Base-by-base conservation (phyloP, 2,797 vertebrate genomes). In the Otus scops region DNA sequence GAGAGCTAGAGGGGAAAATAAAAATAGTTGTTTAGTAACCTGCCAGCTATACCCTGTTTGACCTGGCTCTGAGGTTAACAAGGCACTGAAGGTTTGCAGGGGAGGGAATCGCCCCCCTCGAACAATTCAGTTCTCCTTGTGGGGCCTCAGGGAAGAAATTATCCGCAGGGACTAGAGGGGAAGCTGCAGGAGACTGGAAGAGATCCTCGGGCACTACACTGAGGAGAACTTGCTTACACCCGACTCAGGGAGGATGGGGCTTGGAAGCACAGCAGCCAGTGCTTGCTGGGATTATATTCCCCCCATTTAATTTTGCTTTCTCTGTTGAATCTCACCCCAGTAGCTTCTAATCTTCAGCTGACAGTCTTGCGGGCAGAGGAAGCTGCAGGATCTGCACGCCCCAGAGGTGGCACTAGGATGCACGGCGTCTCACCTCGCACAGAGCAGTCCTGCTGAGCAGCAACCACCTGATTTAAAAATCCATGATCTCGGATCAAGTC, bases 401-500 rank as follows among this genome's bases (percentile, higher is more conserved):
- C 47, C 18, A 3, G 45, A 22, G 53, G 3, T 20, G 45, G 22
- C 3, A 19, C 38, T 6, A 30, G 83, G 51, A 63, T 11, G 26
- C 68, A 69, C 2, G 2, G 50, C 41, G 61, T 28, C 45, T 34
- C 83, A 34, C 77, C 43, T 68, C 45, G 2, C 1, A 63, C 88
- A 51, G 34, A 50, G 36, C 15, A 8, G 41, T 79, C 81, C 75
- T 28, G 39, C 36, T 12, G 11, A 92, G 34, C 75, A 61, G 54
- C 47, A 76, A 24, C 34, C 48, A 50, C 17, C 32, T 3, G 6
- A 51, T 39, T 39, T 22, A 26, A 73, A 80, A 14, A 57, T 27
- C 64, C 51, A 24, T 2, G 6, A 28, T 18, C 34, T 88, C 0
- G 0, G 39, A 28, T 61, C 34, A 9, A 57, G 65, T 41, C n/a